Percentiles rank a stretch among this genome's conserved stretches.
Conservation (phyloP, 2,797 vertebrate species). For the Sciurus carolinensis region DNA sequence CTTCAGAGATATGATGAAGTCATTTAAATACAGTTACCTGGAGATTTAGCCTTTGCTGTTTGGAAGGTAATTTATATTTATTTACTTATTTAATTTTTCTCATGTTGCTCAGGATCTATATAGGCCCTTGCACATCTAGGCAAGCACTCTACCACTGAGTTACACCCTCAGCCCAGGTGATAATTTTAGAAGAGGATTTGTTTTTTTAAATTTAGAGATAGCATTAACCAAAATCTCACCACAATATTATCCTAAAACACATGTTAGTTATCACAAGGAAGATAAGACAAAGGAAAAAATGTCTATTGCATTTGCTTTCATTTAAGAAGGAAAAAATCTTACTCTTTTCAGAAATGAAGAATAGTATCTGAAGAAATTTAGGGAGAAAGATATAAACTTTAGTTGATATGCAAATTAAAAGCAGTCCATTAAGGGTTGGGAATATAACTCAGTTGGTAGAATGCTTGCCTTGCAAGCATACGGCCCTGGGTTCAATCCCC, state of each 20-base stretch:
- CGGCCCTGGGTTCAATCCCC: too few relatives aligned
- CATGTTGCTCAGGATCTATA: not conserved
- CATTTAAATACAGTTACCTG: not conserved
- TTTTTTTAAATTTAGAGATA: not conserved
- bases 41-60: not conserved
- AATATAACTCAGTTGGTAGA: too few relatives aligned
- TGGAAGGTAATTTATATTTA: not conserved
- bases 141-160: not conserved
- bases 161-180: not conserved
- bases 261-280: slow-evolving; percentile 31
- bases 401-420: slow-evolving; percentile 26
- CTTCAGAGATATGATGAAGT: not conserved
- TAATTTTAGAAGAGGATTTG: slow-evolving; percentile 62
- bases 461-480: too few relatives aligned
- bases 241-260: slow-evolving; percentile 46
- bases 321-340: not conserved
- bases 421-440: not conserved
- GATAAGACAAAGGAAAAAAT: not conserved
- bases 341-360: slow-evolving; percentile 22
- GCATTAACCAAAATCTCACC: slow-evolving; percentile 33
- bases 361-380: slow-evolving; percentile 21
- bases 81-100: not conserved
- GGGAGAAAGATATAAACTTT: slow-evolving; percentile 30
- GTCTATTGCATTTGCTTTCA: slow-evolving; percentile 41
- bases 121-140: not conserved